Evolutionary conservation across 2,888 invertebrate species (phyloP).

Genomic region (Andrena chrysosceles): DNA sequence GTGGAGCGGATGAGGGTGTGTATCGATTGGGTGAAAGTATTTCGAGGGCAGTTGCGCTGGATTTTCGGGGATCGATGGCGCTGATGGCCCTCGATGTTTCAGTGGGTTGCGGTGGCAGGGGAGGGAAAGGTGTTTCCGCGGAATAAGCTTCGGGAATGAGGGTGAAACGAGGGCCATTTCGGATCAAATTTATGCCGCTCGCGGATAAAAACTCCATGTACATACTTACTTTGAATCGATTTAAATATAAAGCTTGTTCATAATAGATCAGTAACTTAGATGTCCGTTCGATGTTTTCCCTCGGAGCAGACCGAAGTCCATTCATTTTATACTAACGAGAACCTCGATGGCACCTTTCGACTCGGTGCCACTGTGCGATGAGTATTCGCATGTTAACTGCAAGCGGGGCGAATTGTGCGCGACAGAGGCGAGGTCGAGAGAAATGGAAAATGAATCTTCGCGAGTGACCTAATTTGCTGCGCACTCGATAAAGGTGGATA

Average conservation of each 20-base stretch:
- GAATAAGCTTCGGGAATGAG: too few species aligned
- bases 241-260: too few species aligned
- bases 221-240: too few species aligned
- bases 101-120: not conserved
- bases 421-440: slow-evolving; percentile 24
- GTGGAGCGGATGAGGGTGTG: too few species aligned
- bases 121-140: too few species aligned
- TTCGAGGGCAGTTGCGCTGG: slow-evolving; percentile 12
- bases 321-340: too few species aligned
- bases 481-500: slow-evolving; percentile 14
- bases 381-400: slow-evolving; percentile 22
- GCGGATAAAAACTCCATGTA: too few species aligned
- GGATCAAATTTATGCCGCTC: too few species aligned
- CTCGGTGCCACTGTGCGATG: not conserved
- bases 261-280: too few species aligned
- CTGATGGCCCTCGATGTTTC: not conserved
- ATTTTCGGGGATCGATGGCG: slow-evolving; percentile 13
- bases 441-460: slow-evolving; percentile 34
- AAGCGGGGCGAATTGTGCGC: slow-evolving; percentile 18
- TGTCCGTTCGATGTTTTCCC: too few species aligned
- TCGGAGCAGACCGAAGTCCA: too few species aligned
- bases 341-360: not conserved
- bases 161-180: too few species aligned
- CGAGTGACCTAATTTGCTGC: slow-evolving; percentile 51
- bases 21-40: slow-evolving; percentile 40